Conservation (phyloP, 2,113 vertebrate species). For the Acrocephalus arundinaceus region DNA sequence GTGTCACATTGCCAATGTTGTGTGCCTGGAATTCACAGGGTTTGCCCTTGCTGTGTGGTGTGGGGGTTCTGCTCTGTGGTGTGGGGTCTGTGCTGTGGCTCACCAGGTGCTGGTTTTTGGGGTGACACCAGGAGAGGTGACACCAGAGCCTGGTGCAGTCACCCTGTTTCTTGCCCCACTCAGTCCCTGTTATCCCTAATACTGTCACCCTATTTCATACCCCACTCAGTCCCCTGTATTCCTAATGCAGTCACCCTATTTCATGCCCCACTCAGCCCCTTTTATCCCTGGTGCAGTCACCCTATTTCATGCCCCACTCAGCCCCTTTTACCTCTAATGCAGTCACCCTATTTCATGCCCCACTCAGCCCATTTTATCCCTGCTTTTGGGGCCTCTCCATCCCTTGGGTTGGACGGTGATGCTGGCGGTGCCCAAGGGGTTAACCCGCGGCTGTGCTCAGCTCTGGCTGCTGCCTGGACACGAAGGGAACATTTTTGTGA, state of each 20-base stretch:
- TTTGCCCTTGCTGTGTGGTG: background rate
- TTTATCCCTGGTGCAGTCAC: background rate
- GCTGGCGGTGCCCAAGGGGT: background rate
- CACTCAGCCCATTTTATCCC: background rate
- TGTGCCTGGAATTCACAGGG: accelerated
- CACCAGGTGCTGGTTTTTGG: accelerated
- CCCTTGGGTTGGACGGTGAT: accelerated
- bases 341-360: accelerated
- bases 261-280: background rate
- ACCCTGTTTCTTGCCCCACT: accelerated
- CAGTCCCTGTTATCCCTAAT: background rate
- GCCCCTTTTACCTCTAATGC: background rate
- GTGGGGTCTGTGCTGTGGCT: accelerated
- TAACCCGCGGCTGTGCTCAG: background rate
- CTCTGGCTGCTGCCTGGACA: background rate
- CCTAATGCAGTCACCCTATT: background rate
- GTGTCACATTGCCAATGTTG: accelerated
- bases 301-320: accelerated
- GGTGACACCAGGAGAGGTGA: background rate
- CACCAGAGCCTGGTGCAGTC: background rate
- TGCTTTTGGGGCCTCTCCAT: background rate
- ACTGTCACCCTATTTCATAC: accelerated
- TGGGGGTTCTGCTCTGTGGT: background rate
- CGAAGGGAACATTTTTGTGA: background rate
- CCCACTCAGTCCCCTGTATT: background rate